Percentiles rank a stretch among this genome's conserved stretches.
Evolutionary conservation across 2,113 vertebrate genomes (phyloP).

Genomic region (Morone saxatilis): DNA sequence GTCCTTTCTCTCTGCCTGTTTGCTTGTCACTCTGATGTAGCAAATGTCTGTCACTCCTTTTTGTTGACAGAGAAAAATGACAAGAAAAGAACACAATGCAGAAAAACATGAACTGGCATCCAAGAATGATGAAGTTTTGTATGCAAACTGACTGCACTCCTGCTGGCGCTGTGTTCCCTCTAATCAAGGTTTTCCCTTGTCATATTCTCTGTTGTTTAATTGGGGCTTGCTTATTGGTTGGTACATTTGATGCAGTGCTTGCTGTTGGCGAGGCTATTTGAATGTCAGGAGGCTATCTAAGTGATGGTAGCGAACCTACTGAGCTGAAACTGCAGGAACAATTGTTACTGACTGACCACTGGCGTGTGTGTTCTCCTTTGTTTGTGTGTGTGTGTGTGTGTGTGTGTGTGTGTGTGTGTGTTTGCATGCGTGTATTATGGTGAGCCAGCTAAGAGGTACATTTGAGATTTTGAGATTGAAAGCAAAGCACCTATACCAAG

Average conservation of each 20-base stretch:
- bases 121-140: background rate
- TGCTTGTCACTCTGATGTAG: background rate
- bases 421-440: background rate
- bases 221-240: background rate
- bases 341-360: background rate
- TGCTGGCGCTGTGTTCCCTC: background rate
- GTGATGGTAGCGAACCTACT: background rate
- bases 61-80: conserved; percentile 1
- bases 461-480: conserved; percentile 31
- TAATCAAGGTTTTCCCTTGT: background rate
- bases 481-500: conserved; percentile 25
- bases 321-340: background rate
- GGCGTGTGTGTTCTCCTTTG: background rate
- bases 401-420: background rate
- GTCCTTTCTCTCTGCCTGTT: conserved; percentile 2
- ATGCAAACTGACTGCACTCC: background rate
- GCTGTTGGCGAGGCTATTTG: background rate
- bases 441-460: background rate
- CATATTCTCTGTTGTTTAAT: background rate
- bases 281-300: background rate
- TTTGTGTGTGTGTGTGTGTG: background rate
- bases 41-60: conserved; percentile 24
- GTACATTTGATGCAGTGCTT: background rate
- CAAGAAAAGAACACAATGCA: background rate
- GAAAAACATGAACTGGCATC: background rate